Base-by-base conservation (phyloP, 2,113 vertebrate species). In the Halcyon senegalensis region DNA sequence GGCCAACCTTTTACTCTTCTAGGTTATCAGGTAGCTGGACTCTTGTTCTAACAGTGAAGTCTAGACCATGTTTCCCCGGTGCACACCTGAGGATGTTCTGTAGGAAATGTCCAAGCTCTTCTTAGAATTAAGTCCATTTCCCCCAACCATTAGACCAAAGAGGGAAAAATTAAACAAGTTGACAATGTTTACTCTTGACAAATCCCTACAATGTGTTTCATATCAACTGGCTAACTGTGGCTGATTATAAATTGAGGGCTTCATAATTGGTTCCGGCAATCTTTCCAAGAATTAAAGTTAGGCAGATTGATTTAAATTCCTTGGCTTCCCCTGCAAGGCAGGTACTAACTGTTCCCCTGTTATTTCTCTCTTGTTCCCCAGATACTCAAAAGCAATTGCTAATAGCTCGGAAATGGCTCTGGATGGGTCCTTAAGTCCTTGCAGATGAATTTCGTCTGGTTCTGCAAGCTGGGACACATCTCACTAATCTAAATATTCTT, bases 401-500 rank as follows among this genome's bases (percentile, higher is more conserved):
- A 76, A 72, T 76, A 75, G 30, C 27, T 95, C 28, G 2, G 73
- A 81, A 89, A 94, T 60, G 27, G 46, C 27, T 89, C 81, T 91
- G 77, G 43, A 91, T 84, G 60, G 23, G 37, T 82, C 30, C 66
- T 78, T 91, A 84, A 87, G 33, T 16, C 39, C 20, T 84, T 46
- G 67, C 59, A 84, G 90, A 69, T 81, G 41, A 75, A n/a, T 96
- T 93, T 69, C 67, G 3, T 91, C 64, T 68, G 25, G 12, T 84
- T 94, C 60, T 84, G 84, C 60, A 92, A 78, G 51, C 60, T 81
- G 51, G 69, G 94, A 75, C 51, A 37, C 18, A 79, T 94, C 73
- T 89, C 24, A 7, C 28, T 92, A 75, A 89, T 82, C 60, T 81
- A 94, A 95, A 75, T 75, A 59, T 72, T 95, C 58, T 91, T 84